A percentile compares a stretch with the other conserved stretches of the same genome.
These are phyloP conservation scores for Caligus rogercresseyi DNA, from an alignment of 1,140 invertebrate species.

Conservation along the genomic window DNA sequence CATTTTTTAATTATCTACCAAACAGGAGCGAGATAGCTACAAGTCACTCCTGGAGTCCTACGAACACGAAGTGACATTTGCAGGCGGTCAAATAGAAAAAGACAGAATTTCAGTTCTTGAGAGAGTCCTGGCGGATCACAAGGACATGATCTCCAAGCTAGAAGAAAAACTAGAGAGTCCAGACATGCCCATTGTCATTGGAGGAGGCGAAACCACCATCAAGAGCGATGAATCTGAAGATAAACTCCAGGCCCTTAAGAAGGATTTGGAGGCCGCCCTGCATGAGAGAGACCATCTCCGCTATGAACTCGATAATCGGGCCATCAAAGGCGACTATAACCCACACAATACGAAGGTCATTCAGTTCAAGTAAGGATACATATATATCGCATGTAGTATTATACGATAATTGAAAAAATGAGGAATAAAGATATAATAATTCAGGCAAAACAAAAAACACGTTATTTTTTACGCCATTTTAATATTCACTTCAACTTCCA, in stretches of 20 bases:
- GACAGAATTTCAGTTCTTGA: constrained; percentile 32
- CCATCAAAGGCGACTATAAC: constrained; percentile 38
- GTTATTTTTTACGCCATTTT: no score
- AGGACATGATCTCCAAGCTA: constrained; percentile 44
- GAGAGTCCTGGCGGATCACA: constrained; percentile 42
- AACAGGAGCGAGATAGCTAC: constrained; percentile 51
- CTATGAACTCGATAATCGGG: constrained; percentile 43
- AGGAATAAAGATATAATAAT: no score
- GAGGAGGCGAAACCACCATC: constrained; percentile 1
- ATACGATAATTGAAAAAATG: no score
- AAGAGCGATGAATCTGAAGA: constrained; percentile 21
- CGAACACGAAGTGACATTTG: constrained; percentile 52
- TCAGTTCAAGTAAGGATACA: constrained; percentile 24
- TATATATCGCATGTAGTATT: no score
- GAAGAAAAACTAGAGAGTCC: constrained; percentile 40
- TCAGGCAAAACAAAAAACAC: no score
- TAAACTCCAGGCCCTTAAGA: constrained; percentile 33
- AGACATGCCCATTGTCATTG: constrained; percentile 24
- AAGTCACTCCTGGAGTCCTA: constrained; percentile 57
- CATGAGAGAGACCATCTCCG: constrained; percentile 43
- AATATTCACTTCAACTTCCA: no score
- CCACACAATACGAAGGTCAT: constrained; percentile 29
- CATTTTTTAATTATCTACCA: no score
- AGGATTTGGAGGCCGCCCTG: constrained; percentile 38
- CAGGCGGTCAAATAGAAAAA: constrained; percentile 37